These are phyloP conservation scores for Linnaemya vulpina DNA, from an alignment of 2,888 invertebrate genomes.

Conservation along the genomic window DNA sequence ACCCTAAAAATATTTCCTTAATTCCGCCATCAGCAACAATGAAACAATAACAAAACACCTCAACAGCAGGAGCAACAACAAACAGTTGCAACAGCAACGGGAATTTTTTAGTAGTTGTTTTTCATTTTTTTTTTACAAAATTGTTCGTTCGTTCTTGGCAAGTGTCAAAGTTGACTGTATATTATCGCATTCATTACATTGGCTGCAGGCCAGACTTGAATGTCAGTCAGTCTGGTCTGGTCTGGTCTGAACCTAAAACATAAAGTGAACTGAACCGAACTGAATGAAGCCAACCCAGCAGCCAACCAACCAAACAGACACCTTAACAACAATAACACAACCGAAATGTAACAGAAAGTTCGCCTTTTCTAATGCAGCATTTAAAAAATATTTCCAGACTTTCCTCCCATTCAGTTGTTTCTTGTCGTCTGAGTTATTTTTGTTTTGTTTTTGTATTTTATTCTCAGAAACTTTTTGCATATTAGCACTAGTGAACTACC, in stretches of 20 bases:
- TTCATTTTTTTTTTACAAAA: conserved; percentile 33
- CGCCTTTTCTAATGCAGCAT: conserved; percentile 50
- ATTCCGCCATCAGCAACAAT: conserved; percentile 66
- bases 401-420: conserved; percentile 27
- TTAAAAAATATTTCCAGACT: conserved; percentile 25
- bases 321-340: conserved; percentile 57
- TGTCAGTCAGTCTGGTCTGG: conserved; percentile 72
- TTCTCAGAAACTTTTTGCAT: conserved; percentile 29
- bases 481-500: conserved; percentile 46
- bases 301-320: conserved; percentile 34
- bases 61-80: conserved; percentile 43
- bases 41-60: conserved; percentile 57
- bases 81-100: conserved; percentile 48
- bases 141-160: conserved; percentile 69
- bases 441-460: conserved; percentile 18
- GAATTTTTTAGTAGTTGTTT: background rate
- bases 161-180: conserved; percentile 71
- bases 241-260: conserved; percentile 59
- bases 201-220: conserved; percentile 72
- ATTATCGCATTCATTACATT: conserved; percentile 72
- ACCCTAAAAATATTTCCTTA: conserved; percentile 60
- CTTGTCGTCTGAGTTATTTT: conserved; percentile 44
- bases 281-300: conserved; percentile 52
- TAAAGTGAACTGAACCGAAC: conserved; percentile 62
- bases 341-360: conserved; percentile 55